These are phyloP conservation scores for Craseonycteris thonglongyai DNA, from an alignment of 2,113 vertebrate genomes.

Conservation along the genomic window DNA sequence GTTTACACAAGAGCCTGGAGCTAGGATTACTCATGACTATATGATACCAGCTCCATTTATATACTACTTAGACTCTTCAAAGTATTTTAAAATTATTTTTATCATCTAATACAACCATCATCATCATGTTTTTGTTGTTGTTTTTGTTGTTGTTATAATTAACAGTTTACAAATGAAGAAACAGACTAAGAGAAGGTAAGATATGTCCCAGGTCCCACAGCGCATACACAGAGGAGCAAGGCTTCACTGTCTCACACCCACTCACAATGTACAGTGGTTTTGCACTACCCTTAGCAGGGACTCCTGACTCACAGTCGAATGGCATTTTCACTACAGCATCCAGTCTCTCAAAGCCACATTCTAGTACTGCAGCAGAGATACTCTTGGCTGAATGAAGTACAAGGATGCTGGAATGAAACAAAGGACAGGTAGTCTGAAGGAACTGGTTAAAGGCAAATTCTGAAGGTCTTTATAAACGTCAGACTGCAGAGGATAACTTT, in stretches of 20 bases:
- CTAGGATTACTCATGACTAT: neutral
- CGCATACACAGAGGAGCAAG: neutral
- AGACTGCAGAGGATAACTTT: slow-evolving; percentile 3
- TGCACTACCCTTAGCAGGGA: too few relatives aligned
- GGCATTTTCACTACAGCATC: neutral
- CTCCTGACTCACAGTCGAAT: neutral
- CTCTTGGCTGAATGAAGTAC: neutral
- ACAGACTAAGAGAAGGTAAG: neutral
- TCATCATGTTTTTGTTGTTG: neutral
- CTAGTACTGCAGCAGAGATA: neutral
- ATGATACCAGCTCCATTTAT: neutral
- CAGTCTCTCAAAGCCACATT: neutral
- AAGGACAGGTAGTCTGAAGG: neutral
- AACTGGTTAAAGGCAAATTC: neutral
- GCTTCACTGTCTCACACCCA: too few relatives aligned
- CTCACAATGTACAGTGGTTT: too few relatives aligned
- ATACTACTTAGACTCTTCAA: neutral
- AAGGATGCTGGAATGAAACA: neutral
- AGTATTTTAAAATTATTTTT: slow-evolving; percentile 2
- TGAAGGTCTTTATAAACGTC: neutral
- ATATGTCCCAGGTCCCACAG: neutral
- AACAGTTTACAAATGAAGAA: slow-evolving; percentile 29
- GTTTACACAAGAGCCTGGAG: neutral
- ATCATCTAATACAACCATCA: neutral
- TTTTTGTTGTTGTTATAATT: neutral